phyloP scores from a whole-genome alignment of 2,888 invertebrate genomes.

The Drosophila paracracens region DNA sequence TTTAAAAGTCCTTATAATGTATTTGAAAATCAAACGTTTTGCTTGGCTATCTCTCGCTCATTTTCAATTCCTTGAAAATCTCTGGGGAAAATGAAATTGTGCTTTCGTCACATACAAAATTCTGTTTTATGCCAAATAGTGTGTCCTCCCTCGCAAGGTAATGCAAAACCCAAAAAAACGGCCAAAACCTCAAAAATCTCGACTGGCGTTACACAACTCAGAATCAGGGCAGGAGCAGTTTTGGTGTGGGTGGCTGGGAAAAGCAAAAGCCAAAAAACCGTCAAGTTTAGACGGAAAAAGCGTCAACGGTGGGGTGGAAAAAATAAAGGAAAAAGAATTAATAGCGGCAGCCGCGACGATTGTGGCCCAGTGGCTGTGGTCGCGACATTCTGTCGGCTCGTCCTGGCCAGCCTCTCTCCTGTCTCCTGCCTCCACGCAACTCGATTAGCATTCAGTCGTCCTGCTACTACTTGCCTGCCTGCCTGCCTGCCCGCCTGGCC shows the following conservation, averaged over 20 bases:
- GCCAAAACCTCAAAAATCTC: conserved; percentile 68
- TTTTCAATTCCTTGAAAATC: conserved; percentile 2
- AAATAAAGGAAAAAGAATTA: conserved; percentile 65
- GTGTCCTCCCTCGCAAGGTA: conserved; percentile 20
- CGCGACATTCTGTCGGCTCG: conserved; percentile 56
- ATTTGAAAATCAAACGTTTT: neutral
- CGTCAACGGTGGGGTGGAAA: conserved; percentile 13
- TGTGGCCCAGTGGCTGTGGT: conserved; percentile 72
- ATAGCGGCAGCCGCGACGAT: conserved; percentile 76
- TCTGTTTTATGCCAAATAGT: conserved; percentile 69
- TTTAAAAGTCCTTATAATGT: neutral
- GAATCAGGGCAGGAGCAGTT: conserved; percentile 3
- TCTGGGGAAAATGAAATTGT: conserved; percentile 26
- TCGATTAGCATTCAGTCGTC: conserved; percentile 73
- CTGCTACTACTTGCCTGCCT: neutral
- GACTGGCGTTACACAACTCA: conserved; percentile 26
- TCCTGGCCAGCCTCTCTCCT: conserved; percentile 17
- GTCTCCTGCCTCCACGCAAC: conserved; percentile 44
- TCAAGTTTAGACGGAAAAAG: conserved; percentile 50
- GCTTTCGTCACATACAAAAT: conserved; percentile 53
- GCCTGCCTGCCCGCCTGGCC: conserved; percentile 8
- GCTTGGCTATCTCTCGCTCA: neutral
- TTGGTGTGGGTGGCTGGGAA: conserved; percentile 4
- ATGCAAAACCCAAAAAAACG: conserved; percentile 38
- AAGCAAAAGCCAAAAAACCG: conserved; percentile 44